A percentile compares a stretch with the other conserved stretches of the same genome.
Conservation (phyloP, 2,797 vertebrate genomes). For the Vultur gryphus region DNA sequence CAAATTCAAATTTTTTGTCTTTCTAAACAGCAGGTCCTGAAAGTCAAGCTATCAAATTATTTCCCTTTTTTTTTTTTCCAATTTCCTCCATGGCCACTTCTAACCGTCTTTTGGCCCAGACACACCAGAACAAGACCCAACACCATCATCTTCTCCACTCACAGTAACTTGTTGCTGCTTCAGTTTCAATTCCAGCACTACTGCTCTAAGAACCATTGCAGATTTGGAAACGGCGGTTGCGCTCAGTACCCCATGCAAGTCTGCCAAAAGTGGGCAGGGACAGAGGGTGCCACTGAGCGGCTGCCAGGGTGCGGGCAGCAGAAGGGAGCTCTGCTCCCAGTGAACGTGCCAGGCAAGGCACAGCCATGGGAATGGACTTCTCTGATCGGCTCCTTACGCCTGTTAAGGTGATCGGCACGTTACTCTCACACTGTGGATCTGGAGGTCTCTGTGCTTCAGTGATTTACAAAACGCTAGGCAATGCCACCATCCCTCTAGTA, state of each 20-base stretch:
- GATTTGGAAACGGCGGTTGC: accelerated
- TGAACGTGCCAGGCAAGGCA: not conserved
- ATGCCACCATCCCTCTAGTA: not conserved
- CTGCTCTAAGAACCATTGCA: accelerated
- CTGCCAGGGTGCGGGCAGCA: not conserved
- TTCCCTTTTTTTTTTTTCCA: accelerated
- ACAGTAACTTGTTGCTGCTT: not conserved
- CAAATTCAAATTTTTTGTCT: not conserved
- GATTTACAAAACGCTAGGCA: not conserved
- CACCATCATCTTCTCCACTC: not conserved
- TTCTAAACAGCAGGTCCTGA: not conserved
- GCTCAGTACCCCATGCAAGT: accelerated
- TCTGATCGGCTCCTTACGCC: not conserved
- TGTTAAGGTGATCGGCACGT: accelerated
- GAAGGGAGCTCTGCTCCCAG: not conserved
- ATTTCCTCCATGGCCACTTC: not conserved
- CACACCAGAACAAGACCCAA: not conserved
- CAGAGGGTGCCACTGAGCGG: not conserved
- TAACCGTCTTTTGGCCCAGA: not conserved
- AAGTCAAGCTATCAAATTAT: not conserved
- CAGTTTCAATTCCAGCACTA: not conserved
- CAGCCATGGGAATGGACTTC: not conserved
- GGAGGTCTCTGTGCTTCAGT: not conserved
- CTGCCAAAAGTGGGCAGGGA: not conserved
- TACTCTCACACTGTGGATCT: not conserved